A percentile compares a stretch with the other conserved stretches of the same genome.
phyloP scores from a whole-genome alignment of 2,888 invertebrate genomes.

The Poecilus cupreus region DNA sequence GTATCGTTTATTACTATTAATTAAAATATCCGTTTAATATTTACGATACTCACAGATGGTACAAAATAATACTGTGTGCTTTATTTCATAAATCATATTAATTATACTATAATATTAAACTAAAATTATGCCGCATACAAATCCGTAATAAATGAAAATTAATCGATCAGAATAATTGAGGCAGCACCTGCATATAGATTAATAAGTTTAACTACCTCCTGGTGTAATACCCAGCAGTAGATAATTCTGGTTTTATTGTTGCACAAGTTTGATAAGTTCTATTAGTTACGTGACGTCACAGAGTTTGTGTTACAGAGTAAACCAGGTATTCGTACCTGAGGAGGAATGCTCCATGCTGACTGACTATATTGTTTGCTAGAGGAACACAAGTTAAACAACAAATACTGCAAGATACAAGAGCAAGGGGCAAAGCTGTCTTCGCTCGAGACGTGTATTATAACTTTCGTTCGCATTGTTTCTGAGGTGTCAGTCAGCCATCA shows the following conservation, averaged over 20 bases:
- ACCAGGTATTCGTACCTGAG: constrained; percentile 18
- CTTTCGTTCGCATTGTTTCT: not conserved
- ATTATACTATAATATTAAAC: not conserved
- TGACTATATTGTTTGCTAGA: not conserved
- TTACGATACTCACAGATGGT: not conserved
- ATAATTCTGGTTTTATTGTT: constrained; percentile 21
- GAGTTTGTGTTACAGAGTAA: constrained; percentile 5
- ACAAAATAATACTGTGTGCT: not conserved
- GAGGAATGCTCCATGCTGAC: not conserved
- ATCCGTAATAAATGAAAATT: constrained; percentile 19
- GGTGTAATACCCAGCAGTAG: not conserved
- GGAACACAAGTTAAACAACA: constrained; percentile 12
- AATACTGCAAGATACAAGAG: not conserved
- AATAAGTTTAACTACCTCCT: not conserved
- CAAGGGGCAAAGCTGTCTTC: not conserved
- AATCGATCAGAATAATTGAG: constrained; percentile 19
- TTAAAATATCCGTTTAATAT: not conserved
- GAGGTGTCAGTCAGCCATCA: not conserved
- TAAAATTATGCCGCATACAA: not conserved
- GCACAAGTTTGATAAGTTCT: constrained; percentile 1
- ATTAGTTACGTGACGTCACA: not conserved
- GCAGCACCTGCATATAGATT: not conserved
- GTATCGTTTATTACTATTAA: not conserved
- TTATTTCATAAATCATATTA: constrained; percentile 1
- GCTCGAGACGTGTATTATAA: not conserved